Percentiles rank a stretch among this genome's conserved stretches.
phyloP scores from a whole-genome alignment of 2,113 vertebrate genomes.

The Heloderma charlesbogerti region DNA sequence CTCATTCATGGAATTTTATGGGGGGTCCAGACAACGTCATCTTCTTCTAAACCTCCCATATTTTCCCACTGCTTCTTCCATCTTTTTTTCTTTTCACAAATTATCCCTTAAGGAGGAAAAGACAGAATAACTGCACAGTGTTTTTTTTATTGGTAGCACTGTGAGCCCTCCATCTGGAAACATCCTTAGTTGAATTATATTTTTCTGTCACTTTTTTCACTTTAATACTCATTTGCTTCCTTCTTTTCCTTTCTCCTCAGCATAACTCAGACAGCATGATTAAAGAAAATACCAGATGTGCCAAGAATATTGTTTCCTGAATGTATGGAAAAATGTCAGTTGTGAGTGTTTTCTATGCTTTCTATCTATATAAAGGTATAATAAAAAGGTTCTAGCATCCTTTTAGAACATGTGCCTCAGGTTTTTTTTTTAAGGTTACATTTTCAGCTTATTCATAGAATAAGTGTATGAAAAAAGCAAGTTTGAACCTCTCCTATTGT shows the following conservation, averaged over 20 bases:
- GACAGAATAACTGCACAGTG: background rate
- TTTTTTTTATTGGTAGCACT: background rate
- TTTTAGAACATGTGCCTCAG: background rate
- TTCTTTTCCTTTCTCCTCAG: constrained; percentile 34
- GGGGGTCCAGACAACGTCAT: too few species aligned
- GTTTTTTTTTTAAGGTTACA: background rate
- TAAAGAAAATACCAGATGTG: background rate
- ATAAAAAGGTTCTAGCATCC: constrained; percentile 49
- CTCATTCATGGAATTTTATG: background rate
- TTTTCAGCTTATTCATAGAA: background rate
- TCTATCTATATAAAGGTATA: background rate
- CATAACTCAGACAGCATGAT: background rate
- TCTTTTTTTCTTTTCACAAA: background rate
- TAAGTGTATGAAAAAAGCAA: background rate
- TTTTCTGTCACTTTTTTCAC: background rate
- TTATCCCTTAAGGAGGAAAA: background rate
- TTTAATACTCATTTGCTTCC: background rate
- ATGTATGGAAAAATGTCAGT: background rate
- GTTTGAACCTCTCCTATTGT: background rate
- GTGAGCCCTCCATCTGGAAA: background rate
- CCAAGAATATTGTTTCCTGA: background rate
- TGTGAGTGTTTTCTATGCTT: background rate
- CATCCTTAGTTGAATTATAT: background rate
- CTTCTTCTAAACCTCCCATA: too few species aligned
- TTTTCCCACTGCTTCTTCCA: background rate